Evolutionary conservation across 2,797 vertebrate genomes (phyloP).

Genomic region (Pitangus sulphuratus): DNA sequence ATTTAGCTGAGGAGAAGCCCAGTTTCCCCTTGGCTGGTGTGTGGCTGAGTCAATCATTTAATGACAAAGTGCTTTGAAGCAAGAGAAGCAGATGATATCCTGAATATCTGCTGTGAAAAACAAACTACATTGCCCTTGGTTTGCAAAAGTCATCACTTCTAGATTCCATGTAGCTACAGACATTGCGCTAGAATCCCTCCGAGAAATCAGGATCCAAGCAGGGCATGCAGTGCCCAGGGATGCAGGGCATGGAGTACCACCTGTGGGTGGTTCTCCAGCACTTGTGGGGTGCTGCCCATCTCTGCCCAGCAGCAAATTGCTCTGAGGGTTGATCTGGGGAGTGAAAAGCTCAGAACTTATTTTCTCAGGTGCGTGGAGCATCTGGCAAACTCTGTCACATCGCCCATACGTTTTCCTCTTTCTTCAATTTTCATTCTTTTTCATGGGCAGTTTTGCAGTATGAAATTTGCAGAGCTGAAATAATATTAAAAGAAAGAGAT

Average conservation of each 20-base stretch:
- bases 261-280: no score
- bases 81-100: background rate
- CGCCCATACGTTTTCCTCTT: background rate
- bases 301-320: background rate
- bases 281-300: fast-evolving
- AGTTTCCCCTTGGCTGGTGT: background rate
- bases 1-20: background rate
- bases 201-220: background rate
- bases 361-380: background rate
- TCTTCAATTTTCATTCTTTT: background rate
- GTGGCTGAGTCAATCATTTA: fast-evolving
- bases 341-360: background rate
- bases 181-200: fast-evolving
- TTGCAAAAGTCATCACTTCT: background rate
- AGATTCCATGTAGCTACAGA: background rate
- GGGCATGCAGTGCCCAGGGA: fast-evolving
- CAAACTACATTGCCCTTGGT: background rate
- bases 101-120: background rate
- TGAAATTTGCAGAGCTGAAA: background rate
- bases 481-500: background rate
- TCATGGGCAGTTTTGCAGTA: background rate
- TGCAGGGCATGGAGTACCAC: background rate
- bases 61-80: background rate
- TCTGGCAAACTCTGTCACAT: background rate
- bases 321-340: fast-evolving